Evolutionary conservation across 2,888 invertebrate genomes (phyloP), one percentile per base, ranked within the genome.

Genomic region (Eucriotettix oculatus): DNA sequence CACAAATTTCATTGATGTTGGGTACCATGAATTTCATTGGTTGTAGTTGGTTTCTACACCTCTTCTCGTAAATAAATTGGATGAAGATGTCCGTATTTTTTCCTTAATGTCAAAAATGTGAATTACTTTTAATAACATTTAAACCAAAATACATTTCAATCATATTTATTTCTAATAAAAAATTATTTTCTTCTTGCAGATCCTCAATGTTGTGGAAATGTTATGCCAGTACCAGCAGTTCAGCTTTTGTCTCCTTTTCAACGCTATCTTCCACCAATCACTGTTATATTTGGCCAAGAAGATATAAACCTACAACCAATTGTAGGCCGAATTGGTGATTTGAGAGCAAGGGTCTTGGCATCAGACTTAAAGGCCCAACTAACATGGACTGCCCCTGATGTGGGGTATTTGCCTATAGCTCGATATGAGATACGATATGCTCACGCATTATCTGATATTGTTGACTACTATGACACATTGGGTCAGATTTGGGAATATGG

Each of bases 361-460:
- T 73, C 75, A 42, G 75, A 76, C 66, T 75, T 76, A 48, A 77
- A 77, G 61, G 72, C 78, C 1, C 72, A 76, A 14, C 70, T 83
- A 10, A 72, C 74, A 0, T 83, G 82, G 80, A 81, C 82, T 1
- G 77, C 82, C 5, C 81, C 82, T 0, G 83, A 79, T 64, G 75
- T 79, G 75, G 78, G 77, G 2, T 78, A 78, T 0, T 68, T 73
- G 16, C 58, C 58, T 11, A 78, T 79, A 0, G 71, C 74, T 1
- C 71, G 74, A n/a, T 80, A 80, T 65, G 79, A 80, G 66, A 72
- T 81, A 9, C 65, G 66, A 10, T 66, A 64, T 58, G 64, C 66
- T 1, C 65, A 66, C 1, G 56, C 65, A 17, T 60, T 66, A 1
- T 57, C 65, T 29, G 62, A 61, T 29, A 61, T 78, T 58, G 69